phyloP scores from a whole-genome alignment of 2,888 invertebrate species.

The Petrolisthes manimaculis region DNA sequence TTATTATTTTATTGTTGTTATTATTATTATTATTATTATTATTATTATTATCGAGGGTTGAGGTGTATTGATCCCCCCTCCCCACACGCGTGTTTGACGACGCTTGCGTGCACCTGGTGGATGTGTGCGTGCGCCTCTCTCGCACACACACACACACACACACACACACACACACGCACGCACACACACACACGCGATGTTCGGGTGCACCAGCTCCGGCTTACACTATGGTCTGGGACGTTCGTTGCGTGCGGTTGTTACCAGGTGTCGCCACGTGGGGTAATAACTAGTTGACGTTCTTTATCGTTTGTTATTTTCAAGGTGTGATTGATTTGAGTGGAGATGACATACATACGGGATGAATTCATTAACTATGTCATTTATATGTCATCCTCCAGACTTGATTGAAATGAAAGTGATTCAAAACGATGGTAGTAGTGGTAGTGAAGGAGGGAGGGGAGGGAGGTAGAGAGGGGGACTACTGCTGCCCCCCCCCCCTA shows the following conservation, averaged over 20 bases:
- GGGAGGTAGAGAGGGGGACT: background rate
- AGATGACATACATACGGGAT: too few species aligned
- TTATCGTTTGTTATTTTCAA: too few species aligned
- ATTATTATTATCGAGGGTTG: constrained; percentile 12
- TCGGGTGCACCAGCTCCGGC: constrained; percentile 38
- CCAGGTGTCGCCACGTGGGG: background rate
- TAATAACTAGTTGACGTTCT: background rate
- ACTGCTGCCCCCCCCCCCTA: background rate
- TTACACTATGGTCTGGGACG: constrained; percentile 29
- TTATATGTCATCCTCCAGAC: too few species aligned
- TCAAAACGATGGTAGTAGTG: too few species aligned
- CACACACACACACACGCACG: too few species aligned
- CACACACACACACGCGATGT: constrained; percentile 49
- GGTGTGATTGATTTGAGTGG: too few species aligned
- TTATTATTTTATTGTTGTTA: too few species aligned
- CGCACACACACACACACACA: constrained; percentile 41
- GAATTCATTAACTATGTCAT: too few species aligned
- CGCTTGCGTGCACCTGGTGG: constrained; percentile 60
- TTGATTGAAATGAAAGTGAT: too few species aligned
- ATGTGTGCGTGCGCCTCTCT: constrained; percentile 59
- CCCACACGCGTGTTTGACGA: constrained; percentile 39
- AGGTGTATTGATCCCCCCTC: constrained; percentile 41
- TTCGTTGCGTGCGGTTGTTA: constrained; percentile 26
- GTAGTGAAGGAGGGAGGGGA: too few species aligned
- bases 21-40: too few species aligned